Evolutionary conservation across 2,797 vertebrate species (phyloP), one percentile per base, ranked within the genome.

Genomic region (Thunnus albacares): DNA sequence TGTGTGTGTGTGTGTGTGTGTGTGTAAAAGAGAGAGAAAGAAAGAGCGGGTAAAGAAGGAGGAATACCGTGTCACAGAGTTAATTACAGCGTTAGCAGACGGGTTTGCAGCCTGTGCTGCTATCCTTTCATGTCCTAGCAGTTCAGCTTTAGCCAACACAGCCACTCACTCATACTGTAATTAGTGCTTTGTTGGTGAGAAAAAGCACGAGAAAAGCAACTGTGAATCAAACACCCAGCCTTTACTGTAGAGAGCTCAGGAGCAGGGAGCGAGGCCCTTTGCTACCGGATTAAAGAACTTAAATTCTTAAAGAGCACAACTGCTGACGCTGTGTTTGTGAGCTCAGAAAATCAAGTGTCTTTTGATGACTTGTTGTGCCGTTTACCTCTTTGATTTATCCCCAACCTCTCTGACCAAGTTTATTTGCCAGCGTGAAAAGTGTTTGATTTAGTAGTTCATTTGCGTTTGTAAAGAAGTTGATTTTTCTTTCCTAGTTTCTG

Each of bases 121-220:
- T 75, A 66, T 87, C 78, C 87, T 88, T 93, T 94, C 77, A 92
- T 85, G 84, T 92, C 62, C 78, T 87, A 63, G 83, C 71, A 80
- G 85, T 73, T 71, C 87, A 68, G 89, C 87, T 91, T 90, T 84
- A 88, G 85, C 89, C 83, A 87, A 83, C 90, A 88, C 89, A 87
- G 77, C 79, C 81, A 84, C 85, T 89, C 86, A 89, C 80, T 93
- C 91, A 80, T 74, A 70, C 81, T 89, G 86, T 91, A 92, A 95
- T 93, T 93, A 92, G 87, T 87, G 85, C 85, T 93, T 94, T 92
- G 90, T 93, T 92, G 80, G 81, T 88, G 82, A 91, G 81, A 86
- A 90, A 49, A 87, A 76, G 86, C 86, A 75, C n/a, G 76, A 79
- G 82, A 87, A 89, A 87, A 90, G 72, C 84, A 74, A 68, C 41